phyloP scores from a whole-genome alignment of 2,888 invertebrate genomes.

The Neuroscelio doddi region DNA sequence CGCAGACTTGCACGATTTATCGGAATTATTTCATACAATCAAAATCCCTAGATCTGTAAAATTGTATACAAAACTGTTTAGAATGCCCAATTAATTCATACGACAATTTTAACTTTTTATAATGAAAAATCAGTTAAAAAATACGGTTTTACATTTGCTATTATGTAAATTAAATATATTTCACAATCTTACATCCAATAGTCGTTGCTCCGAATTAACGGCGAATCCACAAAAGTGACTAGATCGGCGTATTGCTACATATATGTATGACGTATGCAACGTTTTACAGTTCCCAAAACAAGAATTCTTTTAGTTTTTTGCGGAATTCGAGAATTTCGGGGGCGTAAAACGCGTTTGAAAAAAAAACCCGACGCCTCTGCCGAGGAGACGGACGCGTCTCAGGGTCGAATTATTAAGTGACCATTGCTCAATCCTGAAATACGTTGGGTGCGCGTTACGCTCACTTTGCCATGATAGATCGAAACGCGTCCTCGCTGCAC shows the following conservation, averaged over 20 bases:
- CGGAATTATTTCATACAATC: constrained; percentile 18
- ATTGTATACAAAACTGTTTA: constrained; percentile 5
- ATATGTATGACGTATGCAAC: constrained; percentile 59
- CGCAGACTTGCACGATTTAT: constrained; percentile 49
- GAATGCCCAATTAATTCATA: constrained; percentile 2
- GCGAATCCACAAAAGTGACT: constrained; percentile 39
- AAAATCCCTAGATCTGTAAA: constrained; percentile 45
- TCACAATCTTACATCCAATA: too few species aligned
- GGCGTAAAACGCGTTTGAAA: not conserved
- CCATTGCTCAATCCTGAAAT: constrained; percentile 10
- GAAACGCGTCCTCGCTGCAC: constrained; percentile 64
- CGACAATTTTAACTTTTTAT: constrained; percentile 13
- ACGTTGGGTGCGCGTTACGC: constrained; percentile 55
- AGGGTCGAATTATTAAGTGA: not conserved
- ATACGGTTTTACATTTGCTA: not conserved
- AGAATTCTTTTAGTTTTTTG: constrained; percentile 49
- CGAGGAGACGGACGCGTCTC: not conserved
- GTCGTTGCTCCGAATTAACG: constrained; percentile 2
- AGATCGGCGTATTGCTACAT: constrained; percentile 42
- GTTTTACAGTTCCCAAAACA: constrained; percentile 56
- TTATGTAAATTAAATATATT: too few species aligned
- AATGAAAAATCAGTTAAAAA: not conserved
- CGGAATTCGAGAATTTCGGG: constrained; percentile 30
- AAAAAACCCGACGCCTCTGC: not conserved
- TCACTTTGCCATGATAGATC: constrained; percentile 71